A percentile compares a stretch with the other conserved stretches of the same genome.
Evolutionary conservation across 64 coral and sea anemone genomes (phyloP).

Genomic region (Dendronephthya gigantea): DNA sequence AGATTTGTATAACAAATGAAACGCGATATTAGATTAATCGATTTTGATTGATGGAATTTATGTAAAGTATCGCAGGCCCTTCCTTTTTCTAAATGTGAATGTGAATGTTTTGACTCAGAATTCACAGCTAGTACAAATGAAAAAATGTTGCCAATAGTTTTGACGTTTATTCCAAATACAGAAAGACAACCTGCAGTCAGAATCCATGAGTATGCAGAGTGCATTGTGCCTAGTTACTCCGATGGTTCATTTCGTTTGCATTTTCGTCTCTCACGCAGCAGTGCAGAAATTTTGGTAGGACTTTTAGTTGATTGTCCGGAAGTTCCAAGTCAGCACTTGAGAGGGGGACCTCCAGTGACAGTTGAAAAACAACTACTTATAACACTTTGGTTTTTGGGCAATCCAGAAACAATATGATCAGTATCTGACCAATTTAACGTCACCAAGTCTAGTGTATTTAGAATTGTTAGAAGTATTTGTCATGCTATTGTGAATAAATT

Average conservation of each 20-base stretch:
- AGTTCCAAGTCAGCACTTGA: background rate
- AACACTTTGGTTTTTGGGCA: slow-evolving; percentile 1
- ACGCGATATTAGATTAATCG: no score
- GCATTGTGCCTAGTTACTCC: background rate
- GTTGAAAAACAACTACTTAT: background rate
- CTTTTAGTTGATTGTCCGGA: slow-evolving; percentile 1
- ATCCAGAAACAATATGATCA: background rate
- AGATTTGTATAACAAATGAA: no score
- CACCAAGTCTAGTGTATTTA: slow-evolving; percentile 2
- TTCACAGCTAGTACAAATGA: no score
- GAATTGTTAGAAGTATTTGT: background rate
- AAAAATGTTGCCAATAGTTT: no score
- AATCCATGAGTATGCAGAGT: no score
- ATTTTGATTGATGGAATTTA: no score
- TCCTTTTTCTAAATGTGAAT: no score
- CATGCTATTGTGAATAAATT: background rate
- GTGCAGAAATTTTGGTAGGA: slow-evolving; percentile 7
- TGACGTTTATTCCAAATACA: no score
- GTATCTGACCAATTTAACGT: slow-evolving; percentile 6
- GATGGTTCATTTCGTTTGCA: background rate
- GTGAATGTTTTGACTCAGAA: no score
- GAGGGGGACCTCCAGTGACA: background rate
- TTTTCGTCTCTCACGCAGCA: background rate
- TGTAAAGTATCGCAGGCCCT: no score
- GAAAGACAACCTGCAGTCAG: no score